Evolutionary conservation across 2,888 invertebrate species (phyloP).

Genomic region (Parthenolecanium corni): DNA sequence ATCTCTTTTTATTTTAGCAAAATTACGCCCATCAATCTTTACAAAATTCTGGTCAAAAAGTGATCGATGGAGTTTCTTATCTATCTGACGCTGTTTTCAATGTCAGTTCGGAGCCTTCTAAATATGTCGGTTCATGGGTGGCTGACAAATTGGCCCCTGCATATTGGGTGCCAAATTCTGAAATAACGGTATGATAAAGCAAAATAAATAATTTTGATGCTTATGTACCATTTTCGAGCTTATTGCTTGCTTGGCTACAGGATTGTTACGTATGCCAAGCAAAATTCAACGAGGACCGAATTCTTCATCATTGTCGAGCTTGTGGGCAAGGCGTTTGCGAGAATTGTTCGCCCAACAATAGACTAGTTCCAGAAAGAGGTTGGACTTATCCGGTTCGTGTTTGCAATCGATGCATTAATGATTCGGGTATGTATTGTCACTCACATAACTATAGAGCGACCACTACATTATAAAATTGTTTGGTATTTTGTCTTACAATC

Average conservation of each 20-base stretch:
- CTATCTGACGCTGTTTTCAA: slow-evolving; percentile 51
- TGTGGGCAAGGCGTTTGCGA: slow-evolving; percentile 73
- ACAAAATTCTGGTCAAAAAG: slow-evolving; percentile 47
- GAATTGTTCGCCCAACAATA: slow-evolving; percentile 51
- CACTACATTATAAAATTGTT: no score
- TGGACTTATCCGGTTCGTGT: slow-evolving; percentile 61
- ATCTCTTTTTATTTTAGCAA: no score
- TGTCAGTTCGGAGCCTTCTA: slow-evolving; percentile 59
- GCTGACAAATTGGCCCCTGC: slow-evolving; percentile 65
- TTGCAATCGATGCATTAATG: slow-evolving; percentile 53
- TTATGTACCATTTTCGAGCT: background rate
- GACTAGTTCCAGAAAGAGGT: slow-evolving; percentile 58
- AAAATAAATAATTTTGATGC: background rate
- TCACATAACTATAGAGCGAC: no score
- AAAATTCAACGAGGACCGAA: slow-evolving; percentile 45
- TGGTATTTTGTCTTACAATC: no score
- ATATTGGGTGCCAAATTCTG: slow-evolving; percentile 67
- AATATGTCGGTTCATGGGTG: slow-evolving; percentile 56
- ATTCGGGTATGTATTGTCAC: slow-evolving; percentile 23
- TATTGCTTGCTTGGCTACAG: slow-evolving; percentile 38
- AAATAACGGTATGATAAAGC: slow-evolving; percentile 47
- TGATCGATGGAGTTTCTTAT: slow-evolving; percentile 53
- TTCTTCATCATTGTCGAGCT: slow-evolving; percentile 62
- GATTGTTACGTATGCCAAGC: slow-evolving; percentile 53
- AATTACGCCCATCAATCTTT: background rate